Conservation (phyloP, 2,888 invertebrate genomes). For the Fragum fragum region DNA sequence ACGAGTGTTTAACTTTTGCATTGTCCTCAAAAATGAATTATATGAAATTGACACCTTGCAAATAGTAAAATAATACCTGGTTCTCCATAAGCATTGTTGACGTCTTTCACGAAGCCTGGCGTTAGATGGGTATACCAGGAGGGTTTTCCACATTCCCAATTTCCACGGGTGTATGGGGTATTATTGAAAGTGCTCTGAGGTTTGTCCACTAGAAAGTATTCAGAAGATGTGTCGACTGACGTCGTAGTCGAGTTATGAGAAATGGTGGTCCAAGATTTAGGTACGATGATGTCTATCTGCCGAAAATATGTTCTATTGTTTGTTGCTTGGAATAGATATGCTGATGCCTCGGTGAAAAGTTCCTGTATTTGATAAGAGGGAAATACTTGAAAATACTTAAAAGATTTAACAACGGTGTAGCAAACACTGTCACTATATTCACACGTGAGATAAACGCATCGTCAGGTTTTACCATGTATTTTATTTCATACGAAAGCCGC, state of each 20-base stretch:
- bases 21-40: no score
- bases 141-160: background rate
- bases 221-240: background rate
- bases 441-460: no score
- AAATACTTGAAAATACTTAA: no score
- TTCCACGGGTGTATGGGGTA: background rate
- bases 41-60: no score
- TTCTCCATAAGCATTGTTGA: background rate
- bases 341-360: slow-evolving; percentile 89
- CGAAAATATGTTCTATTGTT: slow-evolving; percentile 87
- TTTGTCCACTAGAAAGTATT: background rate
- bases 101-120: background rate
- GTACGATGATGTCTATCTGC: slow-evolving; percentile 89
- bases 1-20: no score
- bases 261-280: slow-evolving; percentile 88
- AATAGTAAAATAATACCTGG: no score
- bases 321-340: slow-evolving; percentile 89
- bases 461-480: no score
- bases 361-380: no score
- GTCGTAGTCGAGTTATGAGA: background rate
- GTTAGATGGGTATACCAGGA: background rate
- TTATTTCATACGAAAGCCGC: no score
- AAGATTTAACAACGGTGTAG: no score
- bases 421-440: no score
- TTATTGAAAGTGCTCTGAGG: background rate